phyloP scores from a whole-genome alignment of 2,888 invertebrate species.

The Elgonia sp. region DNA sequence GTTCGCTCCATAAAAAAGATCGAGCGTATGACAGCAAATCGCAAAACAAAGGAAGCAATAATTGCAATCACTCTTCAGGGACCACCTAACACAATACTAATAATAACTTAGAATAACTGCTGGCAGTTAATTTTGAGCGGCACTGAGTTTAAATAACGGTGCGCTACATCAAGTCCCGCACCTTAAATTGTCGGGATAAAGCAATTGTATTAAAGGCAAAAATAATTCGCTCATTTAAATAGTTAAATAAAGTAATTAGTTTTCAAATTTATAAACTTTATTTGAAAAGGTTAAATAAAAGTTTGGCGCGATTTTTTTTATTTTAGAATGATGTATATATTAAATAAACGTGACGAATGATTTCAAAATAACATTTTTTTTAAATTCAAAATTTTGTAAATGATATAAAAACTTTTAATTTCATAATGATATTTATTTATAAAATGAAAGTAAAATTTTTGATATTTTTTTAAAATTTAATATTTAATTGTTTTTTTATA shows the following conservation, averaged over 20 bases:
- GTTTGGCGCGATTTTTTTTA: too few relatives aligned
- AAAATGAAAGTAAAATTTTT: too few relatives aligned
- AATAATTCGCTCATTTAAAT: slow-evolving; percentile 39
- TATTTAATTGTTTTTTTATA: too few relatives aligned
- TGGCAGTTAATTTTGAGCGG: slow-evolving; percentile 31
- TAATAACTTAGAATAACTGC: slow-evolving; percentile 83
- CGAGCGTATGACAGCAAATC: slow-evolving; percentile 75
- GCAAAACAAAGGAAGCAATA: slow-evolving; percentile 85
- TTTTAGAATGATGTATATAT: too few relatives aligned
- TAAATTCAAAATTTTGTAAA: too few relatives aligned
- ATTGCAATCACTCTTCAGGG: slow-evolving; percentile 80
- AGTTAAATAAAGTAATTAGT: slow-evolving; percentile 46
- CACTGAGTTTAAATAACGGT: background rate
- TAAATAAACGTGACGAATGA: too few relatives aligned
- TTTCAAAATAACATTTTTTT: too few relatives aligned
- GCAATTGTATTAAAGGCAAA: background rate
- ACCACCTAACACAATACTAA: slow-evolving; percentile 54
- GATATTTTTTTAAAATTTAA: too few relatives aligned
- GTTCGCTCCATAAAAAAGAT: slow-evolving; percentile 76
- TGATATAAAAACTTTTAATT: too few relatives aligned
- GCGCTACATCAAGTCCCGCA: background rate
- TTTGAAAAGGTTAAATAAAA: too few relatives aligned
- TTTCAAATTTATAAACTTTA: too few relatives aligned
- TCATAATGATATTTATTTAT: too few relatives aligned
- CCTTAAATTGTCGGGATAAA: background rate